Percentiles rank a stretch among this genome's conserved stretches.
phyloP scores from a whole-genome alignment of 2,797 vertebrate species.

The Perodicticus potto region DNA sequence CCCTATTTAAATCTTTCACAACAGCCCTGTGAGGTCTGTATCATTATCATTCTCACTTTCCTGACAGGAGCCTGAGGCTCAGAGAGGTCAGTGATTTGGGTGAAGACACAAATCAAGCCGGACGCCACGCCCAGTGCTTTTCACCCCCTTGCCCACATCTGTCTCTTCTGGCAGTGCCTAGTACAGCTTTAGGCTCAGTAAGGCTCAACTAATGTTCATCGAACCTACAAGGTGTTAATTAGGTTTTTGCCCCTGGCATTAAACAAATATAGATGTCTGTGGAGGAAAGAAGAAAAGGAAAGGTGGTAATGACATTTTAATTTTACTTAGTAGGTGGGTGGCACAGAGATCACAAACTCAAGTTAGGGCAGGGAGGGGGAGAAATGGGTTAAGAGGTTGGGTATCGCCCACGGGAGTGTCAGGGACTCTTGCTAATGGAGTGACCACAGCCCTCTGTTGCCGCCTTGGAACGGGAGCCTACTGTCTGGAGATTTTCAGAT shows the following conservation, averaged over 20 bases:
- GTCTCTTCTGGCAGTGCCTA: background rate
- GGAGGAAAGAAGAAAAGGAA: background rate
- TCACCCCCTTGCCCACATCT: background rate
- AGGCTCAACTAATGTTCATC: background rate
- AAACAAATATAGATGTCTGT: background rate
- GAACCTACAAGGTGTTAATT: background rate
- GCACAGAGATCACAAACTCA: background rate
- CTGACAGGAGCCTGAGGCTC: background rate
- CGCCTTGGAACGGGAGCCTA: background rate
- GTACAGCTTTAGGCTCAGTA: background rate
- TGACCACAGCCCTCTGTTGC: background rate
- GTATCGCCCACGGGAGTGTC: rapidly evolving
- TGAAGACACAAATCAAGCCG: background rate
- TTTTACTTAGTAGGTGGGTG: background rate
- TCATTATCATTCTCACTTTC: background rate
- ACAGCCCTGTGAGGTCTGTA: background rate
- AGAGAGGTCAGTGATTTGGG: background rate
- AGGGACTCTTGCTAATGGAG: background rate
- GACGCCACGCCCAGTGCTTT: background rate
- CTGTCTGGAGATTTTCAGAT: background rate
- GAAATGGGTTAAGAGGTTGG: background rate
- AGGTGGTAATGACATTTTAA: background rate
- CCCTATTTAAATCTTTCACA: background rate
- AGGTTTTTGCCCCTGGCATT: background rate
- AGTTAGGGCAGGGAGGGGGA: background rate